Base-by-base conservation (phyloP, 2,113 vertebrate species). In the Gymnogyps californianus region DNA sequence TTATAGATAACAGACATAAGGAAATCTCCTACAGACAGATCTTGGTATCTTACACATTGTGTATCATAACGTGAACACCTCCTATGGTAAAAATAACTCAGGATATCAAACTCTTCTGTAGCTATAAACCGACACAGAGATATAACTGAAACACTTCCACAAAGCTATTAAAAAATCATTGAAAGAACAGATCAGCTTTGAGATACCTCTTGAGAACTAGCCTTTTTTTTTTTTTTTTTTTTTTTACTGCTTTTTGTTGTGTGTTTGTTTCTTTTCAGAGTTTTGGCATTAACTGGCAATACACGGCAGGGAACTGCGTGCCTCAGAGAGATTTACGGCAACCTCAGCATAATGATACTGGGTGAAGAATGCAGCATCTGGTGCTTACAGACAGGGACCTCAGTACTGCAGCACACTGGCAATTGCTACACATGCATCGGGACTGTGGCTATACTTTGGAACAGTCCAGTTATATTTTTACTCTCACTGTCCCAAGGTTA, bases 351-450 rank as follows among this genome's bases (percentile, higher is more conserved):
- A 12, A 19, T 11, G 61, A 13, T 49, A 21, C 9, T 14, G 74
- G 52, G 28, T 22, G 52, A 83, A 32, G 55, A 47, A 28, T 8
- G 14, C 51, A 57, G 77, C 44, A 34, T 8, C 46, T 70, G 86
- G 28, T 14, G 6, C 0, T 0, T 28, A 42, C 38, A 74, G 40
- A 9, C 44, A 62, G 61, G 38, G 25, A 54, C 9, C 38, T 47
- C 49, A 10, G 55, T 16, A 7, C 58, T 22, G 49, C 59, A 76
- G 28, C 13, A 11, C 40, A 4, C 21, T 15, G 26, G 25, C 16
- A 64, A 58, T 21, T 70, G 51, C 61, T 77, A 34, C 46, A 36
- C 5, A 9, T 1, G 3, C 8, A 3, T 11, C 0, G 0, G 29
- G 9, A 16, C 42, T 15, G 25, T 5, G 36, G 34, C 57, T 8